Conservation (phyloP, 1,140 invertebrate genomes). For the Arion vulgaris region DNA sequence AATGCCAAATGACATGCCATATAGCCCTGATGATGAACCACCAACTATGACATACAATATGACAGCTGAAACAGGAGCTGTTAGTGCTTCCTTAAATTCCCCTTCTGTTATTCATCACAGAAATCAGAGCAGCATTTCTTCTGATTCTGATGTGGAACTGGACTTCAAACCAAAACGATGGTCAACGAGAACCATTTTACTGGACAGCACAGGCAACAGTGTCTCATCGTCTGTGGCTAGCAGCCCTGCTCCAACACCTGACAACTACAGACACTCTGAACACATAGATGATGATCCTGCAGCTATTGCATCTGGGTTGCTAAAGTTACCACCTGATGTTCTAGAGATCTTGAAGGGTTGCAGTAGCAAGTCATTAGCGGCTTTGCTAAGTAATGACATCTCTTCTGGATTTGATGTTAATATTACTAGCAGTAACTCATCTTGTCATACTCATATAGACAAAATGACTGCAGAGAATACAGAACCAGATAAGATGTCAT, state of each 20-base stretch:
- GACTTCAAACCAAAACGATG: slow-evolving; percentile 40
- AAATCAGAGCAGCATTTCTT: slow-evolving; percentile 49
- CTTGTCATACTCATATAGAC: background rate
- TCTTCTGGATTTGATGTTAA: background rate
- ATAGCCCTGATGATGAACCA: slow-evolving; percentile 43
- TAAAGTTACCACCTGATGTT: slow-evolving; percentile 18
- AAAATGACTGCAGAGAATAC: background rate
- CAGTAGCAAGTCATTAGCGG: slow-evolving; percentile 25
- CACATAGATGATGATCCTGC: background rate
- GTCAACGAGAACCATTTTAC: slow-evolving; percentile 46
- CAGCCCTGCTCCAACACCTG: slow-evolving; percentile 12
- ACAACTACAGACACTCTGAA: slow-evolving; percentile 7
- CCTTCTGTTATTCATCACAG: slow-evolving; percentile 43
- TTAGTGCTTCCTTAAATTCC: slow-evolving; percentile 39
- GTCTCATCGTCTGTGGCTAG: slow-evolving; percentile 44
- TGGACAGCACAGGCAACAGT: slow-evolving; percentile 54
- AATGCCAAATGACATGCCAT: slow-evolving; percentile 82
- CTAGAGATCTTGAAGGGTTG: slow-evolving; percentile 33
- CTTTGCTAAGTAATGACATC: slow-evolving; percentile 18
- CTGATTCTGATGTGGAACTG: slow-evolving; percentile 54
- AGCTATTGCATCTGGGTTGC: background rate
- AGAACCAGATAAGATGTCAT: background rate
- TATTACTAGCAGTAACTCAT: background rate
- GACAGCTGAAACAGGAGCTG: background rate
- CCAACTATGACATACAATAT: background rate